These are phyloP conservation scores for Mesorhabditis sp. DNA, from an alignment of 2,888 invertebrate species.

Conservation along the genomic window DNA sequence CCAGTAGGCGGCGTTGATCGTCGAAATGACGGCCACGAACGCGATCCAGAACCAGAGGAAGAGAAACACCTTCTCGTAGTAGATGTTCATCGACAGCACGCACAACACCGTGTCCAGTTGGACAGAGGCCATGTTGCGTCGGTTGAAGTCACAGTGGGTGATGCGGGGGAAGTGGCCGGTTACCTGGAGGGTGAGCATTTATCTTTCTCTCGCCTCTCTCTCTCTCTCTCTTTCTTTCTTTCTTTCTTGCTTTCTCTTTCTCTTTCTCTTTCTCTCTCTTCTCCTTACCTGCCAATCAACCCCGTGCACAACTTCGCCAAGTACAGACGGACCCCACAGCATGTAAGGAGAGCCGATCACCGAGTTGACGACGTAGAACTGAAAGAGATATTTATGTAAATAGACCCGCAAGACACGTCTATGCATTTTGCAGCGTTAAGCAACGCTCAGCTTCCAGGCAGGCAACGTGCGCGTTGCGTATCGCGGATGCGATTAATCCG, in stretches of 20 bases:
- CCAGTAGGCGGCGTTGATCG: slow-evolving; percentile 47
- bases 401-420: no score
- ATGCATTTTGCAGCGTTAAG: no score
- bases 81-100: slow-evolving; percentile 55
- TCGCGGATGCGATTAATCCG: no score
- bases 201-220: not conserved
- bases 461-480: no score
- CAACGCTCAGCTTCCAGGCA: no score
- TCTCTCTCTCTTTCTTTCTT: no score
- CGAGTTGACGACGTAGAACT: slow-evolving; percentile 48
- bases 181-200: slow-evolving; percentile 18
- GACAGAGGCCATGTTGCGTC: slow-evolving; percentile 45
- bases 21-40: slow-evolving; percentile 47
- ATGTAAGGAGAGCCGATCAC: slow-evolving; percentile 50
- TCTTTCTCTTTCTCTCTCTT: not conserved
- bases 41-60: slow-evolving; percentile 58
- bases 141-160: slow-evolving; percentile 55
- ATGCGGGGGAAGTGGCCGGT: slow-evolving; percentile 55
- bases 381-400: slow-evolving; percentile 15
- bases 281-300: slow-evolving; percentile 48
- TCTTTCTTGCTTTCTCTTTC: no score
- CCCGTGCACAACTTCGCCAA: slow-evolving; percentile 47
- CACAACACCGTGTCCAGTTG: slow-evolving; percentile 55
- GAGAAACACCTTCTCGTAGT: slow-evolving; percentile 56
- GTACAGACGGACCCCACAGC: slow-evolving; percentile 46